Conservation (phyloP, 1,140 invertebrate genomes). For the Euwallacea fornicatus region DNA sequence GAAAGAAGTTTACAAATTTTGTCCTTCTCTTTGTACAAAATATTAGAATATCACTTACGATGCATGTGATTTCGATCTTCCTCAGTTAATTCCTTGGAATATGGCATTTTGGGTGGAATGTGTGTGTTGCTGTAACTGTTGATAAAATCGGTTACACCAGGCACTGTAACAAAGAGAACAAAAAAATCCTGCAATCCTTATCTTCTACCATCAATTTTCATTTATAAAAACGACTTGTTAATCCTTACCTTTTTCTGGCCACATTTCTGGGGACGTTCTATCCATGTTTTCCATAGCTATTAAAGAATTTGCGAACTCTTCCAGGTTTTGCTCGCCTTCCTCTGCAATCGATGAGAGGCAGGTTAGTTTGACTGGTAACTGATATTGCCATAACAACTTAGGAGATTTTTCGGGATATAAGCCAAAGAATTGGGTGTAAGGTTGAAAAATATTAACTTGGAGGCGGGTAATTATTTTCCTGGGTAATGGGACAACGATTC, state of each 20-base stretch:
- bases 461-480: no score
- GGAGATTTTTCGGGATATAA: neutral
- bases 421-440: slow-evolving; percentile 10
- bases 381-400: neutral
- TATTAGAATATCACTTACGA: slow-evolving; percentile 59
- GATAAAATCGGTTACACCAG: slow-evolving; percentile 74
- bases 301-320: slow-evolving; percentile 67
- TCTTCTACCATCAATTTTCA: neutral
- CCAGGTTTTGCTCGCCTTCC: slow-evolving; percentile 48
- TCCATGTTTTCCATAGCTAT: slow-evolving; percentile 87
- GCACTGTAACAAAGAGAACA: slow-evolving; percentile 56
- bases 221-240: neutral
- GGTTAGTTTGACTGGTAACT: slow-evolving; percentile 39
- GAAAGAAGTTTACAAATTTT: no score
- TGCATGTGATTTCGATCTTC: slow-evolving; percentile 74
- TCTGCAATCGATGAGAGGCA: slow-evolving; percentile 44
- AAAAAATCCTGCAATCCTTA: slow-evolving; percentile 3
- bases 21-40: no score
- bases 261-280: slow-evolving; percentile 86
- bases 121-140: slow-evolving; percentile 56
- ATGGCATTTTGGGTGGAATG: slow-evolving; percentile 58
- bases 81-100: slow-evolving; percentile 60
- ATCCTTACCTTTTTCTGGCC: slow-evolving; percentile 88
- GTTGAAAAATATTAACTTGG: neutral
- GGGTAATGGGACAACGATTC: no score